A percentile compares a stretch with the other conserved stretches of the same genome.
Evolutionary conservation across 2,888 invertebrate species (phyloP).

Genomic region (Cybosia mesomella): DNA sequence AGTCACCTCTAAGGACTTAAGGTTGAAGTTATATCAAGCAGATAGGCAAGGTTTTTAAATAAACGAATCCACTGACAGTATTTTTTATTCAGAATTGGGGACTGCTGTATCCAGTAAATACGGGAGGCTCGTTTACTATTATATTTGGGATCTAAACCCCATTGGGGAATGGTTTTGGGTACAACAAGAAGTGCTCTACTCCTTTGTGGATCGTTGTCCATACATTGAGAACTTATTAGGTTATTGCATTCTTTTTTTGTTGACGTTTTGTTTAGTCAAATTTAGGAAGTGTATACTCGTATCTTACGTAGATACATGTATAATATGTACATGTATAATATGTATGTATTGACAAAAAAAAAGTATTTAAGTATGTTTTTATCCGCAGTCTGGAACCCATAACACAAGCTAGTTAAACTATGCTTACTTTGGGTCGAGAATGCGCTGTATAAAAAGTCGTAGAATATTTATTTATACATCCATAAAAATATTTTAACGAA

Average conservation of each 20-base stretch:
- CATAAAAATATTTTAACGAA: background rate
- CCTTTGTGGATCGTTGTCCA: constrained; percentile 11
- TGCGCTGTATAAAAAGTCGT: too few species aligned
- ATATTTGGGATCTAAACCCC: constrained; percentile 18
- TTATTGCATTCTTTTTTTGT: constrained; percentile 13
- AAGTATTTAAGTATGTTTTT: too few species aligned
- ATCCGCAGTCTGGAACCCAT: too few species aligned
- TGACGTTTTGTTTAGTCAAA: background rate
- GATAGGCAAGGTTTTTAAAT: constrained; percentile 9
- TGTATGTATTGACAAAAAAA: too few species aligned
- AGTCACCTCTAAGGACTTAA: background rate
- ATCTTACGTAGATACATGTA: too few species aligned
- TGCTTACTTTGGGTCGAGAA: too few species aligned
- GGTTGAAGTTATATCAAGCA: background rate
- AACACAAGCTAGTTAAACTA: too few species aligned
- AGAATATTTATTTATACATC: background rate
- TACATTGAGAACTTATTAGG: constrained; percentile 9
- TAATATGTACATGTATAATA: too few species aligned
- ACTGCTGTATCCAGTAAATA: constrained; percentile 12
- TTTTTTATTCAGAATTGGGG: constrained; percentile 15
- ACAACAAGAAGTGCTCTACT: constrained; percentile 12
- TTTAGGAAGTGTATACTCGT: background rate
- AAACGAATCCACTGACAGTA: constrained; percentile 6
- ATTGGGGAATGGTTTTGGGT: constrained; percentile 11
- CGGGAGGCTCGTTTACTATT: constrained; percentile 15